Conservation (phyloP, 2,888 invertebrate genomes). For the Sarcophaga subvicina region DNA sequence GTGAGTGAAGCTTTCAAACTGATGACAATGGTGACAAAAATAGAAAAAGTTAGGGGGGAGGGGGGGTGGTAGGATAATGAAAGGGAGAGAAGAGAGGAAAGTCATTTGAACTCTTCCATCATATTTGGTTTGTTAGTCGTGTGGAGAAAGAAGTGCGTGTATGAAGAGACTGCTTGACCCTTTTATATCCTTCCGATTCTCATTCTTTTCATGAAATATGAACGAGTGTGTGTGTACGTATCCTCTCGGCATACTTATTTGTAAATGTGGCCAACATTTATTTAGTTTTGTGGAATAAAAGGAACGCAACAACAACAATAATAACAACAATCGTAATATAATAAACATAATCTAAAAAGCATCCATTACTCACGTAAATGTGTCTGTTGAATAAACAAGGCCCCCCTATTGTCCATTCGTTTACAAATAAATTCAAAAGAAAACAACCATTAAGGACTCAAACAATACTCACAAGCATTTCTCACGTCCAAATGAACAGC, state of each 20-base stretch:
- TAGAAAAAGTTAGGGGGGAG: not conserved
- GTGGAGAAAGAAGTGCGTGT: conserved; percentile 1
- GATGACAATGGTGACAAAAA: conserved; percentile 42
- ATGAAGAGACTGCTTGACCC: conserved; percentile 54
- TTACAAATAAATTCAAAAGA: conserved; percentile 32
- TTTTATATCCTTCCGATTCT: conserved; percentile 31
- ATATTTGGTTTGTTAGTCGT: not conserved
- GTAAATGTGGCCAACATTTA: conserved; percentile 63
- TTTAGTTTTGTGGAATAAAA: conserved; percentile 42
- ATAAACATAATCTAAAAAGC: conserved; percentile 65
- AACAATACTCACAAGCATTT: conserved; percentile 9
- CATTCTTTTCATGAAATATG: not conserved
- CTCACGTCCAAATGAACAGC: not conserved
- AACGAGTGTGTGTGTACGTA: not conserved
- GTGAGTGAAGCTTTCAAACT: conserved; percentile 53
- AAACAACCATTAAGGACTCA: conserved; percentile 31
- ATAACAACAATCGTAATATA: conserved; percentile 53
- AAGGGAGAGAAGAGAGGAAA: conserved; percentile 6
- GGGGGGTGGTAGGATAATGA: not conserved
- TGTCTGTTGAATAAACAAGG: conserved; percentile 53
- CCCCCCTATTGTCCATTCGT: not conserved
- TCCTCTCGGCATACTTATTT: conserved; percentile 22
- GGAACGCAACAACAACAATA: not conserved
- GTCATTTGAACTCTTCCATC: conserved; percentile 44
- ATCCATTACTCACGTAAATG: conserved; percentile 66